phyloP scores from a whole-genome alignment of 2,888 invertebrate species.

The Tetranychus piercei region DNA sequence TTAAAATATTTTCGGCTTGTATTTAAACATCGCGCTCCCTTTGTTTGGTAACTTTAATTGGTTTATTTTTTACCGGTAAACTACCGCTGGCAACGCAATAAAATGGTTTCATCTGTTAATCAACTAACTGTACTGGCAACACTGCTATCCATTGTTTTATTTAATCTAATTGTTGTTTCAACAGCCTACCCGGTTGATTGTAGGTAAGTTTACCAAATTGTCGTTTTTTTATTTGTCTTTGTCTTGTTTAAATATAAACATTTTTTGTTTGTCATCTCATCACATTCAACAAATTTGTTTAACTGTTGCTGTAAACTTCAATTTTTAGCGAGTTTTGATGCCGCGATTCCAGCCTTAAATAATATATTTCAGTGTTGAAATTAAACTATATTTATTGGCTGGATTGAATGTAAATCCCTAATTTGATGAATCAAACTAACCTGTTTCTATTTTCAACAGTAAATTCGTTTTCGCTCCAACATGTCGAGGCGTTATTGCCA shows the following conservation, averaged over 20 bases:
- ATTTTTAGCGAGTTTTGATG: too few species aligned
- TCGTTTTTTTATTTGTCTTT: not conserved
- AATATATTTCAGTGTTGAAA: too few species aligned
- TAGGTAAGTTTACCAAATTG: not conserved
- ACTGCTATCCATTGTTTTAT: not conserved
- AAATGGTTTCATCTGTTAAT: not conserved
- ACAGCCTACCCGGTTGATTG: not conserved
- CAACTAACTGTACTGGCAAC: not conserved
- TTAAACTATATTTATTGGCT: too few species aligned
- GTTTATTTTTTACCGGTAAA: too few species aligned
- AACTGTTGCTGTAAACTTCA: too few species aligned
- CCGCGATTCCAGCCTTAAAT: too few species aligned
- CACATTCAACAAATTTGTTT: too few species aligned
- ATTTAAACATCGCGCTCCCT: too few species aligned
- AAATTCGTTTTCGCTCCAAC: conserved; percentile 10
- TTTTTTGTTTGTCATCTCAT: too few species aligned
- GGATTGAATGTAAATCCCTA: too few species aligned
- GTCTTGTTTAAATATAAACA: not conserved
- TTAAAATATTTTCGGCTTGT: too few species aligned
- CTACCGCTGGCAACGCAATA: not conserved
- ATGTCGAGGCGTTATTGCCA: conserved; percentile 10
- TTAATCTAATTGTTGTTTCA: not conserved
- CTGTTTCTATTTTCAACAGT: not conserved
- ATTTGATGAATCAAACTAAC: not conserved
- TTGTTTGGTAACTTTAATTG: too few species aligned